Conservation (phyloP, 2,113 vertebrate genomes). For the Paraplagusia blochii region DNA sequence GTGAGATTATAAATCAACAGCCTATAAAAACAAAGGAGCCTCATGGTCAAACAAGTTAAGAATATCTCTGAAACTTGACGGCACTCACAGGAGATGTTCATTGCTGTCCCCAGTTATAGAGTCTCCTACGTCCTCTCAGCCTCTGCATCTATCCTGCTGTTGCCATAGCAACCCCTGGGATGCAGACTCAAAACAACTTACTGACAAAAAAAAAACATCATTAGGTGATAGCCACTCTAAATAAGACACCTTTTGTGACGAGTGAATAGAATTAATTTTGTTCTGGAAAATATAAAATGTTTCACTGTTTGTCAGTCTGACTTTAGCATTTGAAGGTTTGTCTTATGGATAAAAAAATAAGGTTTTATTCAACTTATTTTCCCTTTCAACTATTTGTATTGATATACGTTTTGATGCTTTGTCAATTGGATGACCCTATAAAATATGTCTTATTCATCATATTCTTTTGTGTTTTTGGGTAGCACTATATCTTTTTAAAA, state of each 20-base stretch:
- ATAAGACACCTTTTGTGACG: not conserved
- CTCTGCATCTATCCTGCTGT: constrained; percentile 52
- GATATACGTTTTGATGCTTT: too few species aligned
- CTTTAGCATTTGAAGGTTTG: not conserved
- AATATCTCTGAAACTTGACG: constrained; percentile 15
- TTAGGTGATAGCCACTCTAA: constrained; percentile 27
- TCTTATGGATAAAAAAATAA: not conserved
- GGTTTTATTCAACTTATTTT: too few species aligned
- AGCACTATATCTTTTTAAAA: too few species aligned
- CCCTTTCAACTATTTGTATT: too few species aligned
- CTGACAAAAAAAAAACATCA: constrained; percentile 21
- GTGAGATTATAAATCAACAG: not conserved
- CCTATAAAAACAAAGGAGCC: constrained; percentile 3
- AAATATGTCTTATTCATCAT: too few species aligned
- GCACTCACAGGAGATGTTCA: constrained; percentile 35
- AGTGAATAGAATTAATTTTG: constrained; percentile 2
- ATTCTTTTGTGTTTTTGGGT: too few species aligned
- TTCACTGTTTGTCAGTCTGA: not conserved
- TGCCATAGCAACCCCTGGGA: constrained; percentile 60
- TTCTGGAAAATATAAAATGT: not conserved
- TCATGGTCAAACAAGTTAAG: constrained; percentile 4
- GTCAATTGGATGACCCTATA: too few species aligned
- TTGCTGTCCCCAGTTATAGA: constrained; percentile 35
- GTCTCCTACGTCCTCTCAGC: constrained; percentile 40
- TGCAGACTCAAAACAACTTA: constrained; percentile 63